phyloP scores from a whole-genome alignment of 2,797 vertebrate genomes.

The Pangasius krempfi region DNA sequence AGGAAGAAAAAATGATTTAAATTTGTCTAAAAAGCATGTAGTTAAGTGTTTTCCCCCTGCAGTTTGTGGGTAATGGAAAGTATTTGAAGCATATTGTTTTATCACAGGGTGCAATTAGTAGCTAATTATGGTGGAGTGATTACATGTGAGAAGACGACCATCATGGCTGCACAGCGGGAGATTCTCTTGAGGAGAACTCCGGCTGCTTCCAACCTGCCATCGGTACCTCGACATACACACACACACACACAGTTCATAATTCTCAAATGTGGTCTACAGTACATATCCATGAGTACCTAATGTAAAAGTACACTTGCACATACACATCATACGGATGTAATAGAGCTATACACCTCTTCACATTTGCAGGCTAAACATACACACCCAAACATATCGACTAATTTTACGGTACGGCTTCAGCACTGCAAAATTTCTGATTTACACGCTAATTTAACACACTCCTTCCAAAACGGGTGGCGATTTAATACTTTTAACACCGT shows the following conservation, averaged over 20 bases:
- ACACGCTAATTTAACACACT: background rate
- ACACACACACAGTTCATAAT: background rate
- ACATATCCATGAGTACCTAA: background rate
- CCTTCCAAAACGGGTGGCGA: background rate
- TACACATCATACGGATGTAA: background rate
- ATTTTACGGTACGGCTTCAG: background rate
- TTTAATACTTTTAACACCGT: constrained; percentile 58
- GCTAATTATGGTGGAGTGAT: constrained; percentile 82
- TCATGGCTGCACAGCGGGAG: constrained; percentile 70
- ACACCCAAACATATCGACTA: background rate
- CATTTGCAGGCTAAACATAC: background rate
- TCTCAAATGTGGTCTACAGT: background rate
- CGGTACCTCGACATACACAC: background rate
- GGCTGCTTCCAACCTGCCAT: constrained; percentile 54
- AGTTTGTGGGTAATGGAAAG: constrained; percentile 67
- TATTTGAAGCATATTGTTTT: constrained; percentile 64
- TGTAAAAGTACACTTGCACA: background rate
- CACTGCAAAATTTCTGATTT: background rate
- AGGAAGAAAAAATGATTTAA: constrained; percentile 51
- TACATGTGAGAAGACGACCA: constrained; percentile 78
- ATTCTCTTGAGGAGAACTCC: constrained; percentile 65
- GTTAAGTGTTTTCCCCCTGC: constrained; percentile 46
- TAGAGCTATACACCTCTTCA: background rate
- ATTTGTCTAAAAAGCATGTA: constrained; percentile 54
- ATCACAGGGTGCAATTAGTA: constrained; percentile 79